These are phyloP conservation scores for Parasteatoda tepidariorum DNA, from an alignment of 1,140 invertebrate species.

Conservation along the genomic window DNA sequence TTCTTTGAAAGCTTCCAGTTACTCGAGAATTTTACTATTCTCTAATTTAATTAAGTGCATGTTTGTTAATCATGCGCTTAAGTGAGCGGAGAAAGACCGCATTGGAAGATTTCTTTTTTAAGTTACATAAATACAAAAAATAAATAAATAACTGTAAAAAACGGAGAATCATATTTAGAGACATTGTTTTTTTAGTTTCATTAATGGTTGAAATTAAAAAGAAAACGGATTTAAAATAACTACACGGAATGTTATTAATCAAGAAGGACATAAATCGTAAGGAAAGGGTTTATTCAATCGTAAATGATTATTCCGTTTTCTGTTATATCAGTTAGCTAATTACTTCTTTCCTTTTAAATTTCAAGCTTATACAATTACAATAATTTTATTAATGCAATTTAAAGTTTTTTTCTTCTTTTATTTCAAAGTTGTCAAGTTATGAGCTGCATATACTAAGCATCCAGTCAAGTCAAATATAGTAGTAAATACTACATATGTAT, in stretches of 20 bases:
- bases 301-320: constrained; percentile 20
- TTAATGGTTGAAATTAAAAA: constrained; percentile 26
- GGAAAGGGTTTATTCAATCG: constrained; percentile 47
- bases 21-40: background rate
- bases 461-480: no score
- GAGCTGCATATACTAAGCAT: no score
- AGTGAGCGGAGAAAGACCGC: background rate
- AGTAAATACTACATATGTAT: no score
- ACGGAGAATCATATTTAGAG: constrained; percentile 3
- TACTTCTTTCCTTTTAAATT: no score
- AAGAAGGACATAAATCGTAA: constrained; percentile 29
- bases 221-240: constrained; percentile 39
- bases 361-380: no score
- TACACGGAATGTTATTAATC: constrained; percentile 28
- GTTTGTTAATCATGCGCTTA: constrained; percentile 36
- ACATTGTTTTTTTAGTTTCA: constrained; percentile 13
- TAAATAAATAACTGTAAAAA: background rate
- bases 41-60: constrained; percentile 43
- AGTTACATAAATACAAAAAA: background rate
- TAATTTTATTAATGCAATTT: no score
- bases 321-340: constrained; percentile 44
- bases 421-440: no score
- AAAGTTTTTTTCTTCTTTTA: no score
- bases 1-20: constrained; percentile 3
- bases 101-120: background rate